Evolutionary conservation across 2,888 invertebrate species (phyloP), one percentile per base, ranked within the genome.

Genomic region (Adineta ricciae): DNA sequence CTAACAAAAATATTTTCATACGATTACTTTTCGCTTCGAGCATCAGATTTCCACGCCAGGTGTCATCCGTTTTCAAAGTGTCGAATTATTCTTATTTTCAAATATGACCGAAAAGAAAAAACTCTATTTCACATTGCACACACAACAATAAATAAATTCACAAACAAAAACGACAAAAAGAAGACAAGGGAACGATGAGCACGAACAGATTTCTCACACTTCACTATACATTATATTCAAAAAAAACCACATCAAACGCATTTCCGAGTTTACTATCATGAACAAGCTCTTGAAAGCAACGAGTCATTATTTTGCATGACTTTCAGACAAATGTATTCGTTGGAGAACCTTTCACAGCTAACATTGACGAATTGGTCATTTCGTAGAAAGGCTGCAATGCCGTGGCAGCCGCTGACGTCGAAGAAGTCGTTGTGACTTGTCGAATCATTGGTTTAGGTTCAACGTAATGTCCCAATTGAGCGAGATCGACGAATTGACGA

Each of bases 381-480:
- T 78, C 78, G n/a, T 41, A 78, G 11, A 78, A 41, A 41, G 78
- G 41, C 11, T 78, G 78, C 19, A 32, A 16, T 64, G 64, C 19
- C 32, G 32, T 5, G 27, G 64, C 16, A 16, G 64, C 5, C 19
- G 64, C 19, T 32, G 64, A 16, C 32, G 27, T 27, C 11, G 46
- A 5, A 8, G 46, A 46, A 46, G 46, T 46, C 5, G 46, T 11
- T 46, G 78, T 78, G 1, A 14, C n/a, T n/a, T 38, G 78, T 78
- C 41, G 21, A 3, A 41, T 78, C 9, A 78, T 24, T 9, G 78
- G 78, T 78, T 78, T 78, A 24, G 41, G 78, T 41, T 78, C 78
- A 78, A 78, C 78, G n/a, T 78, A 78, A 41, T 78, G 78, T 41
- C 78, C 78, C n/a, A 78, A 78, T 78, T 78, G 78, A 19, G 41